phyloP scores from a whole-genome alignment of 2,797 vertebrate genomes.

The Diplodus puntazzo region DNA sequence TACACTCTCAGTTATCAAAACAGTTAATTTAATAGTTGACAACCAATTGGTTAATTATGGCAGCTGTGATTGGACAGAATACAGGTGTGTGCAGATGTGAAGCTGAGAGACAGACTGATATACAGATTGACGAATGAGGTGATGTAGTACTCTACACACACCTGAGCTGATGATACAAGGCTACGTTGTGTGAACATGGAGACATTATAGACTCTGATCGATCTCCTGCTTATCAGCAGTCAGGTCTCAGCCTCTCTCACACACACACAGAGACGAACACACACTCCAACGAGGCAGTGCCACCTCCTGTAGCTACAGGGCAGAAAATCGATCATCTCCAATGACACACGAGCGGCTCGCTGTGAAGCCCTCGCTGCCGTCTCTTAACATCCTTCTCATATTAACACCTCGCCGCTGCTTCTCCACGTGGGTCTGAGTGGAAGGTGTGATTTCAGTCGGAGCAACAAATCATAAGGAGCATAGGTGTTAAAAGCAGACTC shows the following conservation, averaged over 20 bases:
- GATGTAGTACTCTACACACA: not conserved
- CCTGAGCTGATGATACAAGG: not conserved
- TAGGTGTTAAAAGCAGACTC: too few species aligned
- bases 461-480: too few species aligned
- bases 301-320: slow-evolving; percentile 39
- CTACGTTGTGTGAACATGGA: slow-evolving; percentile 5
- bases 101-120: not conserved
- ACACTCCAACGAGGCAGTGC: not conserved
- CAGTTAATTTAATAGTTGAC: too few species aligned
- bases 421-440: not conserved
- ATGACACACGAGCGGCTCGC: slow-evolving; percentile 36
- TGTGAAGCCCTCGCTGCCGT: slow-evolving; percentile 37
- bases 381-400: slow-evolving; percentile 38
- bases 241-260: slow-evolving; percentile 13
- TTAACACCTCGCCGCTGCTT: slow-evolving; percentile 15
- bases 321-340: slow-evolving; percentile 54
- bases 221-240: slow-evolving; percentile 56
- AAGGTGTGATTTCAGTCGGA: not conserved
- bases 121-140: not conserved
- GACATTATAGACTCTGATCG: slow-evolving; percentile 44
- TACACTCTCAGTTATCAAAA: too few species aligned
- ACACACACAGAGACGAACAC: not conserved
- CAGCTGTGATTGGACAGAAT: too few species aligned
- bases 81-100: not conserved
- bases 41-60: too few species aligned